A percentile compares a stretch with the other conserved stretches of the same genome.
phyloP scores from a whole-genome alignment of 2,797 vertebrate genomes.

The Capromys pilorides region DNA sequence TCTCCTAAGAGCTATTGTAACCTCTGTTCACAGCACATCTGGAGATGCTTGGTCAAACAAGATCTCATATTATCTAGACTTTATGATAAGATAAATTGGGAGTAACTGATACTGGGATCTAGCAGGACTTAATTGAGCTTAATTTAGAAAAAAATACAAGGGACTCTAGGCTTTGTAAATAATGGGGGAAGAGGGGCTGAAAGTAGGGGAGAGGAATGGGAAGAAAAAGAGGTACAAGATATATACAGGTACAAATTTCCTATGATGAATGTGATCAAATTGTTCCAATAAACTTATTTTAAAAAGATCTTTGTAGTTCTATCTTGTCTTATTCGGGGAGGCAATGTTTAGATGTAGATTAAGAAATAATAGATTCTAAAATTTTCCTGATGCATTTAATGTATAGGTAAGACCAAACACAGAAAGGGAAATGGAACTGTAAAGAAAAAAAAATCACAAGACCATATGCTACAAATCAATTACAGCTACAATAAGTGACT shows the following conservation, averaged over 20 bases:
- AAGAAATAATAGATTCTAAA: slow-evolving; percentile 57
- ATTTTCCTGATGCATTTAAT: slow-evolving; percentile 39
- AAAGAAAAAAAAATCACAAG: not conserved
- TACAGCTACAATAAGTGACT: slow-evolving; percentile 33
- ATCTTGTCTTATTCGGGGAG: slow-evolving; percentile 3
- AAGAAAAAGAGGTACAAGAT: not conserved
- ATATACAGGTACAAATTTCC: not conserved
- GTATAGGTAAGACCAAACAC: not conserved
- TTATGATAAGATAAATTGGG: slow-evolving; percentile 5
- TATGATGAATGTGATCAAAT: not conserved
- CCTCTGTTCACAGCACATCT: slow-evolving; percentile 8
- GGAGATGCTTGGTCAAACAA: not conserved
- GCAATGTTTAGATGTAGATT: not conserved
- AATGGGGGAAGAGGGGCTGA: not conserved
- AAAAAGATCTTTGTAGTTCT: not conserved
- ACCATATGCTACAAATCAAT: not conserved
- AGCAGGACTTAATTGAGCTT: slow-evolving; percentile 4
- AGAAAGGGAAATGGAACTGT: slow-evolving; percentile 20
- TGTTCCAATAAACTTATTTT: not conserved
- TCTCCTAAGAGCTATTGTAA: not conserved
- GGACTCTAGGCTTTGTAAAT: not conserved
- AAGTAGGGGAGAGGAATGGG: not conserved
- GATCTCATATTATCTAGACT: slow-evolving; percentile 43
- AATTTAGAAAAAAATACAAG: not conserved
- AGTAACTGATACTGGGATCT: slow-evolving; percentile 26